Percentiles rank a stretch among this genome's conserved stretches.
phyloP scores from a whole-genome alignment of 2,888 invertebrate genomes.

The Phania funesta region DNA sequence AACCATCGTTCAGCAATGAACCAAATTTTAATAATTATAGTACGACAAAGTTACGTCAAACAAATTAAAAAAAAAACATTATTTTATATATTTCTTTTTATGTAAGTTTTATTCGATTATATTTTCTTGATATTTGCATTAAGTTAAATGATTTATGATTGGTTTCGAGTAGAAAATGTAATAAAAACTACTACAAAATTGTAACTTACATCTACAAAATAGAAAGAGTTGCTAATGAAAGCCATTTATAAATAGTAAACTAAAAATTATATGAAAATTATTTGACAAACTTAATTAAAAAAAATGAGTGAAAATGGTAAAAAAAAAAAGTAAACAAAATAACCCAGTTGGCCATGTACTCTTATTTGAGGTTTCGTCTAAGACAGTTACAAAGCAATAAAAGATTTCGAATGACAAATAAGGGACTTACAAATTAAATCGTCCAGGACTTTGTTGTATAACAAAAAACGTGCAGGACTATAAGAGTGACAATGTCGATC shows the following conservation, averaged over 20 bases:
- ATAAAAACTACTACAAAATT: constrained; percentile 28
- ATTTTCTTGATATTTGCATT: constrained; percentile 49
- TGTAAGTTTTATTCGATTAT: constrained; percentile 61
- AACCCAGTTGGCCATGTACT: no score
- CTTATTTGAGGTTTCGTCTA: no score
- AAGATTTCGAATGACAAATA: no score
- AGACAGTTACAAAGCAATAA: no score
- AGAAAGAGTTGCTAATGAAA: constrained; percentile 13
- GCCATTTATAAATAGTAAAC: constrained; percentile 8
- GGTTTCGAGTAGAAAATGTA: constrained; percentile 27
- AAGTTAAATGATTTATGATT: constrained; percentile 40
- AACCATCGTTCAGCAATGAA: no score
- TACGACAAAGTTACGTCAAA: no score
- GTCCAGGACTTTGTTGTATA: no score
- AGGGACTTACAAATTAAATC: no score
- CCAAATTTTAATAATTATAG: no score
- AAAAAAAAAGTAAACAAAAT: no score
- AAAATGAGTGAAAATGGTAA: not conserved
- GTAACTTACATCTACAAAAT: constrained; percentile 55
- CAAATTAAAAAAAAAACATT: not conserved
- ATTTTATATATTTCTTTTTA: constrained; percentile 11
- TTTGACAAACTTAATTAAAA: constrained; percentile 17
- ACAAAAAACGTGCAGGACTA: no score
- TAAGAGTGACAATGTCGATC: no score
- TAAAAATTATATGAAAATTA: constrained; percentile 7